Conservation (phyloP, 2,888 invertebrate species). For the Abrostola tripartita region DNA sequence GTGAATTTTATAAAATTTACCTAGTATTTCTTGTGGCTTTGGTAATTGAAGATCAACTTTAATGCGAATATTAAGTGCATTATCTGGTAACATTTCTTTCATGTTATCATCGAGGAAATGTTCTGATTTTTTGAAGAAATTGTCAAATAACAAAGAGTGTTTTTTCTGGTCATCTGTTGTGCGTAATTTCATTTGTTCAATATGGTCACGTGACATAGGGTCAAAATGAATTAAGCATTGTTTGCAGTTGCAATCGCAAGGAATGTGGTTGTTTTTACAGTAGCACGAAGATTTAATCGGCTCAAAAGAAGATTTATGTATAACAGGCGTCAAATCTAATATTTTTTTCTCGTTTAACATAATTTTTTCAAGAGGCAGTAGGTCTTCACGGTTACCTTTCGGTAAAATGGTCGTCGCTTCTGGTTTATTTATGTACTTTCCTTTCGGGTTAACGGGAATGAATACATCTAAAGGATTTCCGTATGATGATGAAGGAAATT, state of each 20-base stretch:
- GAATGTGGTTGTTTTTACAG: conserved; percentile 70
- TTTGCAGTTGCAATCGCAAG: conserved; percentile 76
- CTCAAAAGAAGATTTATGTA: conserved; percentile 55
- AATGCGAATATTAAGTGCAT: conserved; percentile 74
- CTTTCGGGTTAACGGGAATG: conserved; percentile 65
- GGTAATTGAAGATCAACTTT: conserved; percentile 81
- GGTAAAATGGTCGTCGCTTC: conserved; percentile 46
- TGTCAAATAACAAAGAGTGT: conserved; percentile 32
- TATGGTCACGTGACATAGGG: conserved; percentile 45
- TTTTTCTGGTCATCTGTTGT: conserved; percentile 49
- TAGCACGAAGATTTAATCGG: conserved; percentile 67
- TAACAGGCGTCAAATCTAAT: conserved; percentile 49
- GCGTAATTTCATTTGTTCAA: conserved; percentile 44
- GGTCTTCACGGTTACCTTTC: conserved; percentile 50
- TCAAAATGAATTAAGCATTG: conserved; percentile 68
- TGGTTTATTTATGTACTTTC: conserved; percentile 59
- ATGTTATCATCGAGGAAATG: conserved; percentile 38
- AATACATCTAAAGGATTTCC: conserved; percentile 71
- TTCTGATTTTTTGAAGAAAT: conserved; percentile 43
- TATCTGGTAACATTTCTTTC: conserved; percentile 57
- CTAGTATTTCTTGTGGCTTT: conserved; percentile 63
- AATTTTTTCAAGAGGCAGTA: conserved; percentile 54
- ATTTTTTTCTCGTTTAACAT: conserved; percentile 58
- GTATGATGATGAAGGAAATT: conserved; percentile 56
- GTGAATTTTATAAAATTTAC: conserved; percentile 56